Evolutionary conservation across 1,140 invertebrate genomes (phyloP).

Genomic region (Eulimnadia texana): DNA sequence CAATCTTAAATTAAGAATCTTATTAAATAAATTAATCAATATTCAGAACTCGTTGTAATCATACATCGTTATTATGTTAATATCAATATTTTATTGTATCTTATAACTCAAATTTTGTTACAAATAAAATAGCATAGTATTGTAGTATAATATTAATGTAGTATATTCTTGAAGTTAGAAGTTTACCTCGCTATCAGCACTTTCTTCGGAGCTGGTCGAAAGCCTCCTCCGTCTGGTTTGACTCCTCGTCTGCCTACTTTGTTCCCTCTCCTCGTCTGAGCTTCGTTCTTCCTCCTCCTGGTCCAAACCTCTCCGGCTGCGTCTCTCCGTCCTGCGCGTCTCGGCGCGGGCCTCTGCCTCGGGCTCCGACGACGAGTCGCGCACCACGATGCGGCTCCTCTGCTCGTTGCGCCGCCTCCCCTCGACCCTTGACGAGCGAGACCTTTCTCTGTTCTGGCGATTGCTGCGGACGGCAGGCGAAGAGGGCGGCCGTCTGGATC

Average conservation of each 20-base stretch:
- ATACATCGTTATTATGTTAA: no score
- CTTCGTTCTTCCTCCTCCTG: neutral
- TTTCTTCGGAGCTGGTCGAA: neutral
- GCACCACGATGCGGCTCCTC: neutral
- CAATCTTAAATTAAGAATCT: no score
- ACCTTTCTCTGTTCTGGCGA: conserved; percentile 2
- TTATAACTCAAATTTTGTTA: neutral
- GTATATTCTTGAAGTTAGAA: neutral
- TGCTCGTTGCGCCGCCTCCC: neutral
- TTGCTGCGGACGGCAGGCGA: neutral
- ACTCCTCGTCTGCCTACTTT: conserved; percentile 4
- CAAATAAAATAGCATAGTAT: neutral
- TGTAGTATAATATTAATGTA: neutral
- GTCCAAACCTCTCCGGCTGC: neutral
- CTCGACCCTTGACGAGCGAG: neutral
- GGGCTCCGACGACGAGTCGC: neutral
- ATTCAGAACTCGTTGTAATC: no score
- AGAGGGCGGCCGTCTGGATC: conserved; percentile 3
- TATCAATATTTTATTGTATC: no score
- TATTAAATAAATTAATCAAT: no score
- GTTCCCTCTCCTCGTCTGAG: neutral
- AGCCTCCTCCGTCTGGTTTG: neutral
- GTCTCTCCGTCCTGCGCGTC: neutral
- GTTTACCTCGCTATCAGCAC: neutral
- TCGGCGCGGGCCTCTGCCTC: neutral